Percentiles rank a stretch among this genome's conserved stretches.
Evolutionary conservation across 1,140 invertebrate species (phyloP).

Genomic region (Proctacanthus coquilletti): DNA sequence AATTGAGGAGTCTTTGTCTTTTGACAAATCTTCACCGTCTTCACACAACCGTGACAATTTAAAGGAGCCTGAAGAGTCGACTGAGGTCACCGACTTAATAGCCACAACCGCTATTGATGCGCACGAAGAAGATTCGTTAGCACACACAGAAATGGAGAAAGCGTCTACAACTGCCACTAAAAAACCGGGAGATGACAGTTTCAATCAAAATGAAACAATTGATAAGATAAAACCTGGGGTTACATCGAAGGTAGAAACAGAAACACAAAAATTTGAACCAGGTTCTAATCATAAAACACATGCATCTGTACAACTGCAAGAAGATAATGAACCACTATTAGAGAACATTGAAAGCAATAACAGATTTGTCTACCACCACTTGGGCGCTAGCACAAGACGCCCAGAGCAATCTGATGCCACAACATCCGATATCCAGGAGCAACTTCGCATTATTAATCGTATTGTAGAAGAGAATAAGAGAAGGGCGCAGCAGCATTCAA

Average conservation of each 20-base stretch:
- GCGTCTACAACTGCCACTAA: too few relatives aligned
- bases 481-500: neutral
- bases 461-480: constrained; percentile 1
- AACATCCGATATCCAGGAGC: neutral
- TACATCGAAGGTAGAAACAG: neutral
- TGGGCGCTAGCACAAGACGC: neutral
- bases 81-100: neutral
- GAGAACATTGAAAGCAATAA: constrained; percentile 1
- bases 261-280: neutral
- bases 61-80: neutral
- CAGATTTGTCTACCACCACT: neutral
- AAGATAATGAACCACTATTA: neutral
- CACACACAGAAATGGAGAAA: too few relatives aligned
- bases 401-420: neutral
- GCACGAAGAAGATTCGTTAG: too few relatives aligned
- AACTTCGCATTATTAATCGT: neutral
- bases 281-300: neutral
- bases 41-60: neutral
- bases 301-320: neutral
- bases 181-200: neutral
- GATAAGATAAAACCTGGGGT: too few relatives aligned
- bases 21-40: neutral
- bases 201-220: neutral
- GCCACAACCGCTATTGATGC: too few relatives aligned
- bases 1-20: neutral